These are phyloP conservation scores for Remorina albescens DNA, from an alignment of 2,797 vertebrate species.

Conservation along the genomic window DNA sequence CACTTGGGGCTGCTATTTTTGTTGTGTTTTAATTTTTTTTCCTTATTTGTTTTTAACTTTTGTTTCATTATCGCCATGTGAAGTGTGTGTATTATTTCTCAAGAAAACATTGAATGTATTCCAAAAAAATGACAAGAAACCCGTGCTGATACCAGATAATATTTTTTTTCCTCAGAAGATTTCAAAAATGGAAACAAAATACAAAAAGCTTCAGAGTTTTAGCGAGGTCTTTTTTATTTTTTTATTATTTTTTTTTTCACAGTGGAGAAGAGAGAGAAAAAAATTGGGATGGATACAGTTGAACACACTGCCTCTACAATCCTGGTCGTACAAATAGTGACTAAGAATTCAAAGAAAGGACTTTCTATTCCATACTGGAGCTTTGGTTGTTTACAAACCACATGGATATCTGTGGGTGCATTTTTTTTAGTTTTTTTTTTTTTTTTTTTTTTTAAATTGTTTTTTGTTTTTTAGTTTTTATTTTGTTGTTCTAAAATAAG, in stretches of 20 bases:
- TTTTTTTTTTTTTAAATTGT: slow-evolving; percentile 1
- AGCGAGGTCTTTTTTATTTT: slow-evolving; percentile 67
- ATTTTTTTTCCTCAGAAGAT: slow-evolving; percentile 82
- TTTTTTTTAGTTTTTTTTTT: slow-evolving; percentile 55
- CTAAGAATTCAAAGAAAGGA: slow-evolving; percentile 81
- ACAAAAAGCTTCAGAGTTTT: slow-evolving; percentile 75
- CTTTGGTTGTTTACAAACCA: slow-evolving; percentile 90
- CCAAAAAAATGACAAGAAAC: slow-evolving; percentile 85
- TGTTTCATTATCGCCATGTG: slow-evolving; percentile 86
- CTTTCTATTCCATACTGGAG: slow-evolving; percentile 89
- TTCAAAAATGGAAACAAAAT: slow-evolving; percentile 82
- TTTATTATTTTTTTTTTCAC: slow-evolving; percentile 69
- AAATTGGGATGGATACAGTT: slow-evolving; percentile 81
- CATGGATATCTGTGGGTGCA: slow-evolving; percentile 86
- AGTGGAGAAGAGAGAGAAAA: slow-evolving; percentile 61
- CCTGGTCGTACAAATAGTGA: slow-evolving; percentile 84
- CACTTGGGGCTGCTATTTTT: slow-evolving; percentile 90
- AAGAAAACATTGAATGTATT: slow-evolving; percentile 90
- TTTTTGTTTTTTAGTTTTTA: slow-evolving; percentile 37
- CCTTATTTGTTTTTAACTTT: slow-evolving; percentile 74
- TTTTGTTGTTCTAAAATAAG: slow-evolving; percentile 69
- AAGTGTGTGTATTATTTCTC: slow-evolving; percentile 85
- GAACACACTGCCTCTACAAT: slow-evolving; percentile 90
- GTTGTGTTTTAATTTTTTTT: slow-evolving; percentile 74
- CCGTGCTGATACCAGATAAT: slow-evolving; percentile 82